phyloP scores from a whole-genome alignment of 2,113 vertebrate species.

The Corynorhinus townsendii region DNA sequence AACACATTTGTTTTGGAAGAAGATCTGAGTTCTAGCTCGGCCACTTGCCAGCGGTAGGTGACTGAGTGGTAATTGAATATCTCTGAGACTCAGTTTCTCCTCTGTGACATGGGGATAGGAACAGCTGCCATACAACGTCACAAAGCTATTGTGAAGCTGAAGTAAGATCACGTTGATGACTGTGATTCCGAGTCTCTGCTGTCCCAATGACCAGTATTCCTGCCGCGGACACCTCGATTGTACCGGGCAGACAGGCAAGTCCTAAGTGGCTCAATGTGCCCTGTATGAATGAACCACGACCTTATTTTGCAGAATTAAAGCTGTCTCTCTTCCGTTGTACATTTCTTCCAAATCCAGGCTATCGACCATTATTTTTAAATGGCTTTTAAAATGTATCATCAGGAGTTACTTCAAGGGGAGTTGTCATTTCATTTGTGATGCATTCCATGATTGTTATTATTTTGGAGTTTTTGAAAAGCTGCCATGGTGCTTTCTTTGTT shows the following conservation, averaged over 20 bases:
- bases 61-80: neutral
- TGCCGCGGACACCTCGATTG: accelerated
- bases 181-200: neutral
- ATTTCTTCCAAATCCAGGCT: neutral
- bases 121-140: neutral
- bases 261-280: accelerated
- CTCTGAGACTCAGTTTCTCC: neutral
- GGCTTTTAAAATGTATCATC: neutral
- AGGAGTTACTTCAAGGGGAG: neutral
- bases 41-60: accelerated
- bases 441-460: neutral
- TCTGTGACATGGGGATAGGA: neutral
- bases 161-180: neutral
- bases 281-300: neutral
- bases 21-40: neutral
- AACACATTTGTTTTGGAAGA: neutral
- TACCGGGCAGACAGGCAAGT: neutral
- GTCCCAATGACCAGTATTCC: neutral
- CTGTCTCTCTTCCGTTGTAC: neutral
- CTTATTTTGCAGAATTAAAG: neutral
- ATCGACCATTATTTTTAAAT: neutral
- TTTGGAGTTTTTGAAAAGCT: constrained; percentile 1
- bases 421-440: neutral
- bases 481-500: constrained; percentile 20
- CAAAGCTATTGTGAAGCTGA: neutral